phyloP scores from a whole-genome alignment of 1,140 invertebrate genomes.

The Ridgeia piscesae region DNA sequence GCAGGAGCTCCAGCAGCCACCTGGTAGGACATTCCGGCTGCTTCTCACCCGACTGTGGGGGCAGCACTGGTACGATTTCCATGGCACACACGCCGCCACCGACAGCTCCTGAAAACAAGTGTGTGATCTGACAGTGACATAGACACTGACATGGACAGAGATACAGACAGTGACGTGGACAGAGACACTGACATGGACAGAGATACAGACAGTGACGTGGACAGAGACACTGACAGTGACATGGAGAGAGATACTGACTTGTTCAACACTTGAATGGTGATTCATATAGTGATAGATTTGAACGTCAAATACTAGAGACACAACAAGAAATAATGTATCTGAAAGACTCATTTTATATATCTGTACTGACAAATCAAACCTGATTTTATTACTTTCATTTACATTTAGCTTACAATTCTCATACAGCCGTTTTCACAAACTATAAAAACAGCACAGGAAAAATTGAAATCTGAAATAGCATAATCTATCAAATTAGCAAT shows the following conservation, averaged over 20 bases:
- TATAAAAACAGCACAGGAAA: too few species aligned
- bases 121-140: neutral
- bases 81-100: constrained; percentile 66
- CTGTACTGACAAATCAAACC: too few species aligned
- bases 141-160: neutral
- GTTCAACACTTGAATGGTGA: too few species aligned
- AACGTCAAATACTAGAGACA: too few species aligned
- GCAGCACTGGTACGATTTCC: constrained; percentile 81
- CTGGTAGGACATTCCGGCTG: constrained; percentile 83
- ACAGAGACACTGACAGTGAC: neutral
- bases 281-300: too few species aligned
- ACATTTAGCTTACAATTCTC: too few species aligned
- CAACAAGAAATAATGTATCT: too few species aligned
- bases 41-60: constrained; percentile 82
- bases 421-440: too few species aligned
- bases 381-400: too few species aligned
- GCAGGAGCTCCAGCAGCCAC: constrained; percentile 82
- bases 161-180: neutral
- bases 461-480: too few species aligned
- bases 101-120: neutral
- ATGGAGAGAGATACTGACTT: neutral
- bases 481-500: too few species aligned
- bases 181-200: neutral
- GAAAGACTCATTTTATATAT: too few species aligned
- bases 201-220: neutral